These are phyloP conservation scores for Ectemnius cavifrons DNA, from an alignment of 2,888 invertebrate species.

Conservation along the genomic window DNA sequence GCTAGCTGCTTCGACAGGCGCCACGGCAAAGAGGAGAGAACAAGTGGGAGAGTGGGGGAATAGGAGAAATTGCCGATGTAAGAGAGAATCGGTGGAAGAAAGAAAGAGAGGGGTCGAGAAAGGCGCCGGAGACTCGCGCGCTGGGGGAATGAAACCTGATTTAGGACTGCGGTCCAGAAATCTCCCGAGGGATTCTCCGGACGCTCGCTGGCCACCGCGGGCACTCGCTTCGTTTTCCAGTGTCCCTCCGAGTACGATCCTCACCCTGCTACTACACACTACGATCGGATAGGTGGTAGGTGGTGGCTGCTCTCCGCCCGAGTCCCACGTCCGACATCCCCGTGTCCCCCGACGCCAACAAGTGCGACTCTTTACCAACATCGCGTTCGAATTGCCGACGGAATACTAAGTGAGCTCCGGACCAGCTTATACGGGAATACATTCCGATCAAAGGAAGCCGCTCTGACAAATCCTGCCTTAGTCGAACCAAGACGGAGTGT, in stretches of 20 bases:
- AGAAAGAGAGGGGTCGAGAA: conserved; percentile 54
- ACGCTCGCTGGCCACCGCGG: conserved; percentile 69
- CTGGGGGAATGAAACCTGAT: conserved; percentile 76
- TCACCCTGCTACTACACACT: conserved; percentile 55
- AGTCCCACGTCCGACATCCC: conserved; percentile 67
- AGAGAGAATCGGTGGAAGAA: conserved; percentile 11
- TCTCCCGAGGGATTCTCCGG: conserved; percentile 73
- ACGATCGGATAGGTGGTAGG: conserved; percentile 22
- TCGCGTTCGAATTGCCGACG: conserved; percentile 68
- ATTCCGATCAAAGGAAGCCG: conserved; percentile 22
- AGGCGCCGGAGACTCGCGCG: conserved; percentile 62
- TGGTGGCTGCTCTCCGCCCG: conserved; percentile 13
- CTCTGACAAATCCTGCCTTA: conserved; percentile 15
- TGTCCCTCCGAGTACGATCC: conserved; percentile 71
- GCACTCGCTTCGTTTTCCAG: conserved; percentile 73
- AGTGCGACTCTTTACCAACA: conserved; percentile 76
- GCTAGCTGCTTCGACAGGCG: conserved; percentile 45
- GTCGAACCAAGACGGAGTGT: background rate
- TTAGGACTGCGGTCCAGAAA: conserved; percentile 76
- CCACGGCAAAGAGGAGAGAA: background rate
- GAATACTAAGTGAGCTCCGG: conserved; percentile 69
- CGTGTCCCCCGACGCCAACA: conserved; percentile 74
- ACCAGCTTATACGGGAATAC: conserved; percentile 35
- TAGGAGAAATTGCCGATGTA: conserved; percentile 5
- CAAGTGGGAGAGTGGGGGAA: conserved; percentile 13